Conservation (phyloP, 2,797 vertebrate genomes). For the Muscicapa striata region DNA sequence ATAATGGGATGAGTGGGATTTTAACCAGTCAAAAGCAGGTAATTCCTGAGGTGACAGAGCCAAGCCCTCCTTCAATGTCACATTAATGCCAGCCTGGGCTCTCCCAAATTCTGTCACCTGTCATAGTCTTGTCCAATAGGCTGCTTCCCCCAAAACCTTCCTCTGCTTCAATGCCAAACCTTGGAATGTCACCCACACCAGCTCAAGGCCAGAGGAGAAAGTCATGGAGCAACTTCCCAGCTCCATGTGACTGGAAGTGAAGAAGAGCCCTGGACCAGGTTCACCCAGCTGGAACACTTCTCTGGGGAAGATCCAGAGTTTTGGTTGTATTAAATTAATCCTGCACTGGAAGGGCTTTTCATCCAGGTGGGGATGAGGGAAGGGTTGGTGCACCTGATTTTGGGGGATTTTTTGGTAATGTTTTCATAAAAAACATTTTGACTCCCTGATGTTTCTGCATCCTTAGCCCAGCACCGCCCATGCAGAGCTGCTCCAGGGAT, state of each 20-base stretch:
- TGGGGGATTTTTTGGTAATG: neutral
- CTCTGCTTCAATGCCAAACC: neutral
- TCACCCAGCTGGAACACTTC: neutral
- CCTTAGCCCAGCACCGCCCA: neutral
- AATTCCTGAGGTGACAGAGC: fast-evolving
- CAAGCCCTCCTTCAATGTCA: neutral
- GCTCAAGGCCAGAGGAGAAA: neutral
- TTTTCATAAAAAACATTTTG: neutral
- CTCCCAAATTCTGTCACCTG: neutral
- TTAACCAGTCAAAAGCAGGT: neutral
- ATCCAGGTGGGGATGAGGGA: neutral
- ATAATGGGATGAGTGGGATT: neutral
- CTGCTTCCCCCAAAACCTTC: neutral
- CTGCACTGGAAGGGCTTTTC: neutral
- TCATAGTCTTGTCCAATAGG: neutral
- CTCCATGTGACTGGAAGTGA: neutral
- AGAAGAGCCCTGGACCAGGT: fast-evolving
- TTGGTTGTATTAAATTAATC: neutral
- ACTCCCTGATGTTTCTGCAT: neutral
- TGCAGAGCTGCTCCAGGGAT: neutral
- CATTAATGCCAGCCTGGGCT: fast-evolving
- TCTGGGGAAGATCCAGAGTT: neutral
- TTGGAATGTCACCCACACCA: neutral
- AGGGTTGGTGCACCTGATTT: neutral
- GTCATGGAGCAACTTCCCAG: neutral